These are phyloP conservation scores for Ips nitidus DNA, from an alignment of 1,140 invertebrate species.

Conservation along the genomic window DNA sequence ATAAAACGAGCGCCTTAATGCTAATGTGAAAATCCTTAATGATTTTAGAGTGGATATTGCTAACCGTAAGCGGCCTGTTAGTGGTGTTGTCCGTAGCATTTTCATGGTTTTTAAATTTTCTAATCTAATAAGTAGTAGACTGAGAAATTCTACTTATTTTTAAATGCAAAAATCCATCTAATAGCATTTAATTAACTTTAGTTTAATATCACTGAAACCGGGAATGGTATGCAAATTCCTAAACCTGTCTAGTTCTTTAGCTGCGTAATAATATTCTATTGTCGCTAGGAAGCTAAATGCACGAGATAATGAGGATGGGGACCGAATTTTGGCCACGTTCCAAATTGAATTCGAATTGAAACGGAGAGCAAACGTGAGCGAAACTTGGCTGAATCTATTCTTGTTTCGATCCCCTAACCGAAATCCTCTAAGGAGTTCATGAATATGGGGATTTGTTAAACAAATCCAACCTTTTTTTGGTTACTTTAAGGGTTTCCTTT, in stretches of 20 bases:
- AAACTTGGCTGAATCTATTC: not conserved
- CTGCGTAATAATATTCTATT: constrained; percentile 3
- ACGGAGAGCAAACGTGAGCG: not conserved
- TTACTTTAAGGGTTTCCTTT: too few relatives aligned
- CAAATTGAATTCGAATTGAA: constrained; percentile 15
- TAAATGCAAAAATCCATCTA: too few relatives aligned
- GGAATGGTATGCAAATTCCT: not conserved
- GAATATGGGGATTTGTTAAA: too few relatives aligned
- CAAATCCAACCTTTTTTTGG: too few relatives aligned
- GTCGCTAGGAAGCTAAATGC: not conserved
- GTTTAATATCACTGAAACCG: too few relatives aligned
- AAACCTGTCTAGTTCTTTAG: not conserved
- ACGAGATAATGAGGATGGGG: not conserved
- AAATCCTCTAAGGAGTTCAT: not conserved
- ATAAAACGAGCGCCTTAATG: constrained; percentile 6
- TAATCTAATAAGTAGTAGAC: too few relatives aligned
- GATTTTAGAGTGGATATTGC: not conserved
- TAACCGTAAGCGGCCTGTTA: too few relatives aligned
- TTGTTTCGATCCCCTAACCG: not conserved
- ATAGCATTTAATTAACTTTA: too few relatives aligned
- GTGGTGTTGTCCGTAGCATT: too few relatives aligned
- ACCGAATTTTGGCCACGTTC: constrained; percentile 14
- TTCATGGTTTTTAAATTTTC: too few relatives aligned
- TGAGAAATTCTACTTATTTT: too few relatives aligned
- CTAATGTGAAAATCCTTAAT: not conserved